phyloP scores from a whole-genome alignment of 1,140 invertebrate species.

The Tetramorium parvispinum region DNA sequence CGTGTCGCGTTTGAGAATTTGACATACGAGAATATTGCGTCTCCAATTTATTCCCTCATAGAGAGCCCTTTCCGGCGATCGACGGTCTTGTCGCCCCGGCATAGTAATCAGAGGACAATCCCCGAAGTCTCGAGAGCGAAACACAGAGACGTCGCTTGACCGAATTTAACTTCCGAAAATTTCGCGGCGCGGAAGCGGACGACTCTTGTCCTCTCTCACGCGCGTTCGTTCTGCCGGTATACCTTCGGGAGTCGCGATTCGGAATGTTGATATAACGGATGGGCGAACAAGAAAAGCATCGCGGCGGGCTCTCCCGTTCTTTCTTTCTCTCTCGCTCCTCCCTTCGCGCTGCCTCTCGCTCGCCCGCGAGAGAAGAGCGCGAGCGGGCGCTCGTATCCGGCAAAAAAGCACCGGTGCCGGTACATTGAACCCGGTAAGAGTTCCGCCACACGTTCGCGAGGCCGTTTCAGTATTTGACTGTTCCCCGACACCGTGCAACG shows the following conservation, averaged over 20 bases:
- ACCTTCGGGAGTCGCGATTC: constrained; percentile 58
- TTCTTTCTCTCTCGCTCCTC: not conserved
- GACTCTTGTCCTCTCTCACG: constrained; percentile 17
- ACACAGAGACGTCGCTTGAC: not conserved
- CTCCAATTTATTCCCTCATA: not conserved
- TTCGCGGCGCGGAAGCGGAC: constrained; percentile 35
- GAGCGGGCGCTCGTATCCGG: constrained; percentile 47
- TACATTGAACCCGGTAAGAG: constrained; percentile 71
- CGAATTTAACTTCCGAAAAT: constrained; percentile 54
- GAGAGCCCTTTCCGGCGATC: not conserved
- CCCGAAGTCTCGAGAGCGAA: not conserved
- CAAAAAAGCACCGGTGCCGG: constrained; percentile 58
- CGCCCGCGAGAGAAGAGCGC: too few relatives aligned
- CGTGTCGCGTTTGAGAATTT: not conserved
- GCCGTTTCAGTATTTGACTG: constrained; percentile 77
- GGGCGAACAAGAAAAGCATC: constrained; percentile 71
- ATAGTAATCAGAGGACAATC: constrained; percentile 15
- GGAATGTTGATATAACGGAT: constrained; percentile 71
- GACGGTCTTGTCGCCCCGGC: not conserved
- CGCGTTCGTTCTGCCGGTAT: constrained; percentile 29
- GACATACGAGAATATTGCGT: not conserved
- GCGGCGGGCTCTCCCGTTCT: constrained; percentile 9
- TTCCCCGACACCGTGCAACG: constrained; percentile 54
- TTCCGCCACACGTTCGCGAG: constrained; percentile 65
- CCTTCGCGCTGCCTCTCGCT: not conserved